phyloP scores from a whole-genome alignment of 1,140 invertebrate species.

The Zaprionus lachaisei region DNA sequence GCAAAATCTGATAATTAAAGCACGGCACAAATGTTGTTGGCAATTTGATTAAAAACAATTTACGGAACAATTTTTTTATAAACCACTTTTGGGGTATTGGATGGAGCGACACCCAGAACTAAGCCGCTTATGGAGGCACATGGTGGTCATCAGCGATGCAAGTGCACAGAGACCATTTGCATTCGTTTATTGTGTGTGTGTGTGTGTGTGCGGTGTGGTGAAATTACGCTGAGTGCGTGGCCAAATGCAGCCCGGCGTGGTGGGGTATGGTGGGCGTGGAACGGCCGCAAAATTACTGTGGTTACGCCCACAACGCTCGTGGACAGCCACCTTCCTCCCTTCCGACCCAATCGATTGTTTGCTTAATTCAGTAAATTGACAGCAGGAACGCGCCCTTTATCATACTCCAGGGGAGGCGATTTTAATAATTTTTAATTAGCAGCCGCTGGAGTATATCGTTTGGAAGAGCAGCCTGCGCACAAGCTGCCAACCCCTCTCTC shows the following conservation, averaged over 20 bases:
- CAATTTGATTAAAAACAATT: slow-evolving; percentile 47
- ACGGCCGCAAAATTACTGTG: slow-evolving; percentile 19
- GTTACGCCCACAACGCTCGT: slow-evolving; percentile 2
- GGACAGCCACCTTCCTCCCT: background rate
- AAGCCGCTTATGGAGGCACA: slow-evolving; percentile 26
- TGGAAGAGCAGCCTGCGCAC: background rate
- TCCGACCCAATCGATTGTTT: slow-evolving; percentile 11
- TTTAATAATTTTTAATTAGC: slow-evolving; percentile 52
- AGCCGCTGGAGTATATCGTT: slow-evolving; percentile 12
- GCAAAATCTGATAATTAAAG: slow-evolving; percentile 31
- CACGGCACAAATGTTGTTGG: slow-evolving; percentile 21
- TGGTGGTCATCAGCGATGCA: slow-evolving; percentile 10
- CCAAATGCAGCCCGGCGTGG: slow-evolving; percentile 22
- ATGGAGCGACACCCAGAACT: background rate
- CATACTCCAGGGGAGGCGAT: slow-evolving; percentile 9
- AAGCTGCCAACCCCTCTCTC: background rate
- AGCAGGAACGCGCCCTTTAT: background rate
- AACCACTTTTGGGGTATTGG: background rate
- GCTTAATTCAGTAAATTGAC: slow-evolving; percentile 37
- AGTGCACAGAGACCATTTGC: slow-evolving; percentile 30
- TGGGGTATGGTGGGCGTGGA: background rate
- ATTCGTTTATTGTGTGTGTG: slow-evolving; percentile 29
- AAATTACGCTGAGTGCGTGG: slow-evolving; percentile 46
- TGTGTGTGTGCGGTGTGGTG: background rate
- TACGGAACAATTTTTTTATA: slow-evolving; percentile 29